Evolutionary conservation across 53 echinoderm and acorn worm genomes (phyloP), one percentile per base, ranked within the genome.

Genomic region (Patiria pectinifera): DNA sequence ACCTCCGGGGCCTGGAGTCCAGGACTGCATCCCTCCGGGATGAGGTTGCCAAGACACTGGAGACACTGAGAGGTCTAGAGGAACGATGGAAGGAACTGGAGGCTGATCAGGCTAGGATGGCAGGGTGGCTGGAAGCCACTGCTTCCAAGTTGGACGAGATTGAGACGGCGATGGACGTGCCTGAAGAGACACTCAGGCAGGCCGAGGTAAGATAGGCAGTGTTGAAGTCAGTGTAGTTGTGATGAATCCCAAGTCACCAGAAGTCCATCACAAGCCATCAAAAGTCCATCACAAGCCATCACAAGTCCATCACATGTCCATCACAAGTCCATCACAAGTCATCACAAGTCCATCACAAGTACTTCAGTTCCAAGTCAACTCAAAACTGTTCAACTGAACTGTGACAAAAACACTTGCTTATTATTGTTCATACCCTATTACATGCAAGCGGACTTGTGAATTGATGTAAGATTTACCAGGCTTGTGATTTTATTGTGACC

Each of bases 101-200:
- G 78, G 63, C 78, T n/a, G 95, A 91, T 15, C 79, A 83, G 78
- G 86, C 70, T 48, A 79, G 59, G 72, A 90, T 93, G 63, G 82
- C 71, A 7, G 86, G 80, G 6, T 97, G 95, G 97, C 87, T 95
- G 83, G 91, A 83, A 63, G 81, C 45, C 25, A 84, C 62, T n/a
- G 63, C 83, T 6, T 61, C 94, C 48, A 89, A 83, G 76, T 60
- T 97, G 7, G 94, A 94, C 45, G 71, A 88, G 71, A 58, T 96
- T 10, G 93, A 94, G 78, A 63, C 77, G 47, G 77, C 78, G 22
- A 47, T 46, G 22, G 94, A 91, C 3, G 35, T 69, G 45, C 94
- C 94, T 45, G 97, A 97, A 71, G 79, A 95, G 35, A 70, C 85
- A 59, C 88, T 85, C 35, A 89, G 77, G 26, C 61, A 83, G 53